Base-by-base conservation (phyloP, 1,140 invertebrate genomes). In the silkworm (Bombyx mori) region DNA sequence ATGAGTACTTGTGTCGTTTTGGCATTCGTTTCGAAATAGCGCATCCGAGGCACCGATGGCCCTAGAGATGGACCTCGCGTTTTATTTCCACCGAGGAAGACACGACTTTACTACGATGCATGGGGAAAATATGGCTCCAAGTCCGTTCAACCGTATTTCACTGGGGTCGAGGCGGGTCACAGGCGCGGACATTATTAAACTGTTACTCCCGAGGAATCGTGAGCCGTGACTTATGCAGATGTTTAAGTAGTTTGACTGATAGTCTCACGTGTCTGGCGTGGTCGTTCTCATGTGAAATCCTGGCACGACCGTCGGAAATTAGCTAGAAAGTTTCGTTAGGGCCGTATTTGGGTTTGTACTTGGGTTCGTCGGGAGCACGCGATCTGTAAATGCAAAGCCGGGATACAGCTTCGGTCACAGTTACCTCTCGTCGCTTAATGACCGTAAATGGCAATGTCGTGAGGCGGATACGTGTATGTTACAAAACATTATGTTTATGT, bases 21-120 rank as follows among this genome's bases (percentile, higher is more conserved):
- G 46, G 12, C 49, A 26, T 58, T 55, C 35, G 51, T 10, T 42
- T 49, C 65, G 62, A 85, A 83, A 83, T 85, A 69, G 77, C 78
- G 78, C 82, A 86, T 86, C 80, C 82, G 77, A 74, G 79, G 78
- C 74, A 74, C 75, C 75, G 83, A 86, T 86, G 82, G 73, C 83
- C 83, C 77, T 68, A 76, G 74, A 86, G 81, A 83, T 82, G 80
- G 82, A 83, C 80, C 79, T 82, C 71, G 80, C 71, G 78, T 83
- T 86, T 84, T 86, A 86, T 86, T 86, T 86, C 83, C 81, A 86
- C 71, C 74, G 62, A 78, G 75, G 82, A 86, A 84, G 83, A 82
- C 83, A 86, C 83, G 82, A 83, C 79, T 82, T 72, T 65, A 63
- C 71, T 70, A 71, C 81, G 79, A 82, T 83, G 77, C 80, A 84